These are phyloP conservation scores for Denticeps clupeoides DNA, from an alignment of 2,797 vertebrate species.

Conservation along the genomic window DNA sequence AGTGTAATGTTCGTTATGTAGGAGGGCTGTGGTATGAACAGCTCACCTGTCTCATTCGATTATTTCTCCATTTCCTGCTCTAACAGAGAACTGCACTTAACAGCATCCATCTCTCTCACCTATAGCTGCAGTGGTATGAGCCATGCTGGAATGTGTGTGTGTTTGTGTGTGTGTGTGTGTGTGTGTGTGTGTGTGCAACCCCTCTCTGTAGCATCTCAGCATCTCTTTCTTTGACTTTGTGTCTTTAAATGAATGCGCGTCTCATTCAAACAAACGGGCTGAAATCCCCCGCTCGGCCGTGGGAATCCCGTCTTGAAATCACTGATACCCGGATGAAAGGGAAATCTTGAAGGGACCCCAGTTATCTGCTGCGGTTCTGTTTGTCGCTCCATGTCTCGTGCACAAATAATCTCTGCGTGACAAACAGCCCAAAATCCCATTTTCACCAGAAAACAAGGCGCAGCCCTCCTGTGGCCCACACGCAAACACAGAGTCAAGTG, in stretches of 20 bases:
- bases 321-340: neutral
- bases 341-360: neutral
- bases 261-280: too few relatives aligned
- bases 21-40: conserved; percentile 11
- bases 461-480: too few relatives aligned
- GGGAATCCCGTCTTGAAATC: too few relatives aligned
- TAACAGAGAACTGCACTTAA: conserved; percentile 26
- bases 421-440: too few relatives aligned
- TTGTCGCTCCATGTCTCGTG: neutral
- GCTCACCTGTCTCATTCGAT: conserved; percentile 31
- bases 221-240: neutral
- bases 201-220: neutral
- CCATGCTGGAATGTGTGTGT: neutral
- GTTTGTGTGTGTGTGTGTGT: neutral
- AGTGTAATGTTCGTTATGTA: neutral
- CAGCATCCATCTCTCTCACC: conserved; percentile 2
- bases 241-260: neutral
- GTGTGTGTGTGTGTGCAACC: neutral
- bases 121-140: neutral
- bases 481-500: neutral
- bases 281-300: too few relatives aligned
- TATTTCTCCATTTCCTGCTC: conserved; percentile 14
- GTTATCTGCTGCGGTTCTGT: neutral
- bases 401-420: too few relatives aligned
- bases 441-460: too few relatives aligned